Evolutionary conservation across 2,797 vertebrate genomes (phyloP), one percentile per base, ranked within the genome.

Genomic region (Schizothorax lantsangensis): DNA sequence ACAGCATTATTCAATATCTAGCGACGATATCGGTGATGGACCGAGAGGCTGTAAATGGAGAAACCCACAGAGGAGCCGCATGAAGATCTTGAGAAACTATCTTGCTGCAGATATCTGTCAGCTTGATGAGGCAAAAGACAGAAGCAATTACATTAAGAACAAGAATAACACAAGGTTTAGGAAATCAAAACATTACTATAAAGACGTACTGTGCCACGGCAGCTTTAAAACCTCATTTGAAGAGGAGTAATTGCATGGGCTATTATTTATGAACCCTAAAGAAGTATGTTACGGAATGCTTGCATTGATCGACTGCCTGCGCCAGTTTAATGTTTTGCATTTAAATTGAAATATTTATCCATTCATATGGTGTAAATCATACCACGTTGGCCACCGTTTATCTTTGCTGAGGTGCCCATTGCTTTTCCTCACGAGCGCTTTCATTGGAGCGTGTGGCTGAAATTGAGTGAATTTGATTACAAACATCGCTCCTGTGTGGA

Each of bases 321-420:
- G 82, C 78, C 87, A 91, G 81, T 88, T 92, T 89, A 85, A 88
- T 88, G 90, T 91, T 94, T 94, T 94, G 94, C 95, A 96, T 95
- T 95, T 95, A 95, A 94, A 95, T 95, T 94, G 94, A 93, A 93
- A 94, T 93, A 94, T 94, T 92, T 93, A 90, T 93, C 92, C 91
- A 88, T 92, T 92, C 88, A 84, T 84, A 89, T 79, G 84, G 86
- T 84, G 93, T 94, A 94, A 94, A 93, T 95, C 90, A 93, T 92
- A 88, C 84, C 62, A 68, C 86, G 84, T 92, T 90, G 90, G 88
- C 82, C 47, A 74, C 52, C 89, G 90, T 94, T 94, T 91, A 93
- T 95, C 93, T 93, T 93, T 90, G 72, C 88, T 38, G 85, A 88
- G 89, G 73, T 89, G 89, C 84, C 90, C 89, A 91, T 85, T 91